A percentile compares a stretch with the other conserved stretches of the same genome.
These are phyloP conservation scores for Clanis bilineata DNA, from an alignment of 2,888 invertebrate species.

Conservation along the genomic window DNA sequence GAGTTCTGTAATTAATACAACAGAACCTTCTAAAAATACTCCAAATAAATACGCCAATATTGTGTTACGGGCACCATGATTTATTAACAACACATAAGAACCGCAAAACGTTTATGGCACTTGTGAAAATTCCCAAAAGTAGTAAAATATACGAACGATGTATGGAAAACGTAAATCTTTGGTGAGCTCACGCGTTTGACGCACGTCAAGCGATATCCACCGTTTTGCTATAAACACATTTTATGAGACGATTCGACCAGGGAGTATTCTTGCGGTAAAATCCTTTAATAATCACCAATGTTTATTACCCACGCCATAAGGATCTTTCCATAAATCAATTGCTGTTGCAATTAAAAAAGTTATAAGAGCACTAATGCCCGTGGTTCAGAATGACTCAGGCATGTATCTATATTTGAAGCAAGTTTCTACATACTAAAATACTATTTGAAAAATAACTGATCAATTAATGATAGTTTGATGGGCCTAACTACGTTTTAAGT, in stretches of 20 bases:
- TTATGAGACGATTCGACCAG: constrained; percentile 10
- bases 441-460: too few species aligned
- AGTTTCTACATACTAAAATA: too few species aligned
- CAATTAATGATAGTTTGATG: too few species aligned
- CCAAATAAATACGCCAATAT: background rate
- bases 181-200: constrained; percentile 4
- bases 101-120: too few species aligned
- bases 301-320: background rate
- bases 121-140: constrained; percentile 2
- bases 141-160: background rate
- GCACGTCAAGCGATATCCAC: constrained; percentile 14
- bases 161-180: constrained; percentile 2
- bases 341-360: background rate
- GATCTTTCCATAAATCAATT: background rate
- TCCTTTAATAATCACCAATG: background rate
- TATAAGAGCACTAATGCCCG: too few species aligned
- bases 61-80: background rate
- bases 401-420: too few species aligned
- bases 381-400: too few species aligned
- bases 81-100: background rate
- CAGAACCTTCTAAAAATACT: background rate
- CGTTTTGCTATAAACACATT: constrained; percentile 17
- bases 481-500: too few species aligned
- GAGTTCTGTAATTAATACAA: background rate
- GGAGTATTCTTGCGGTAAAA: constrained; percentile 4